phyloP scores from a whole-genome alignment of 2,797 vertebrate genomes.

The Aldrovandia affinis region DNA sequence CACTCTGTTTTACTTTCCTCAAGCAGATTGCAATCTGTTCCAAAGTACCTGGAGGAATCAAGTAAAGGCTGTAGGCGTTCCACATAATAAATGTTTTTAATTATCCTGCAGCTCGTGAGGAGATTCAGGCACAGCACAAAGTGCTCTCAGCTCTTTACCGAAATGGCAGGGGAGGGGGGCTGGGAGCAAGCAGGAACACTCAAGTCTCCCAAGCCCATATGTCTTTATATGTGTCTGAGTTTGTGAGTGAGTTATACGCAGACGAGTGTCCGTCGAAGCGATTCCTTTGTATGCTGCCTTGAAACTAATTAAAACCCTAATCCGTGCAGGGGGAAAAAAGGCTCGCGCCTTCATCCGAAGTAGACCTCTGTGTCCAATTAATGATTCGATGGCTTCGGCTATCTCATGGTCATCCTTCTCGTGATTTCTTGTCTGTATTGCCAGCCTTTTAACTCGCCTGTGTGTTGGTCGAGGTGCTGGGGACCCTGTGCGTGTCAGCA shows the following conservation, averaged over 20 bases:
- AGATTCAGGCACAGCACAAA: not conserved
- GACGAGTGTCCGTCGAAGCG: not conserved
- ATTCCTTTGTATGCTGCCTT: not conserved
- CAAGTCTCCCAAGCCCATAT: not conserved
- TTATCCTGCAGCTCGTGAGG: not conserved
- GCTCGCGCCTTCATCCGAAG: not conserved
- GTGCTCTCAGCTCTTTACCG: not conserved
- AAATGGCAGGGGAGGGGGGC: not conserved
- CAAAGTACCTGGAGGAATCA: constrained; percentile 6
- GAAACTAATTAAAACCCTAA: not conserved
- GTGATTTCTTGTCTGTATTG: too few relatives aligned
- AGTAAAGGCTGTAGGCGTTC: not conserved
- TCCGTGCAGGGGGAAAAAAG: not conserved
- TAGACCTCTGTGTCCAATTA: not conserved
- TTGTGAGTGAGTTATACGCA: not conserved
- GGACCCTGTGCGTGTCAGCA: not conserved
- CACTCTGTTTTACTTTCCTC: not conserved
- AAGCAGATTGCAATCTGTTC: not conserved
- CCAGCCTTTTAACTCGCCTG: too few relatives aligned
- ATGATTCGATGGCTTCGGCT: too few relatives aligned
- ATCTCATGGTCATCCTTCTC: too few relatives aligned
- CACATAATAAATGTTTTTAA: constrained; percentile 19
- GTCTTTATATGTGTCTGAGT: not conserved
- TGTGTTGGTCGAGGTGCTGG: too few relatives aligned
- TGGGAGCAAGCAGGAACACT: not conserved